Conservation (phyloP, 1,140 invertebrate genomes). For the Dolichoris vasculosae region DNA sequence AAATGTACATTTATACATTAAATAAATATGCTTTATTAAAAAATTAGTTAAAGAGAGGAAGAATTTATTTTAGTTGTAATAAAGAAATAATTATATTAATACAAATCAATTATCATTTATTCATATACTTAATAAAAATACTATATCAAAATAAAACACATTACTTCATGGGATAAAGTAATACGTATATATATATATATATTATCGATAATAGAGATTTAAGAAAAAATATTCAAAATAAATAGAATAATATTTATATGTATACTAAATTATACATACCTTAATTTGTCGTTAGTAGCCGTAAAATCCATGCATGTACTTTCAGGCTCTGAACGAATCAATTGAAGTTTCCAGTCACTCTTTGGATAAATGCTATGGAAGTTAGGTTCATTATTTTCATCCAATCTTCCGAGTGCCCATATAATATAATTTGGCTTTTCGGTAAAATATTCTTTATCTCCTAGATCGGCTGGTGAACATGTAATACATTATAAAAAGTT, state of each 20-base stretch:
- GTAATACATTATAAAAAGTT: neutral
- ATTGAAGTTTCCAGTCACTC: slow-evolving; percentile 79
- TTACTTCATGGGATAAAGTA: too few relatives aligned
- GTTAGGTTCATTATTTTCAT: slow-evolving; percentile 85
- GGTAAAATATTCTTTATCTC: slow-evolving; percentile 84
- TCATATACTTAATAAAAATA: too few relatives aligned
- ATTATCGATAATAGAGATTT: neutral
- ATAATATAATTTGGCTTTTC: slow-evolving; percentile 82
- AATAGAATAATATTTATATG: neutral
- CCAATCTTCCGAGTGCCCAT: slow-evolving; percentile 90
- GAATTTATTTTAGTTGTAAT: neutral
- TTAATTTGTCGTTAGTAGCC: slow-evolving; percentile 63
- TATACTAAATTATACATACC: slow-evolving; percentile 59
- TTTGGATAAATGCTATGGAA: slow-evolving; percentile 90
- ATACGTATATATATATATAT: too few relatives aligned
- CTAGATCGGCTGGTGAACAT: slow-evolving; percentile 78
- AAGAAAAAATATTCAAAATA: neutral
- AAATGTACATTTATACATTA: neutral
- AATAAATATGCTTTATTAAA: neutral
- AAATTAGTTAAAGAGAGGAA: too few relatives aligned
- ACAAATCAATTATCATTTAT: too few relatives aligned
- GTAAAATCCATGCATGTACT: slow-evolving; percentile 85
- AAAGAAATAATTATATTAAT: too few relatives aligned
- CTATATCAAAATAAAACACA: too few relatives aligned
- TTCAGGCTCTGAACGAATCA: slow-evolving; percentile 79